Base-by-base conservation (phyloP, 2,113 vertebrate genomes). In the Clarias macrocephalus region DNA sequence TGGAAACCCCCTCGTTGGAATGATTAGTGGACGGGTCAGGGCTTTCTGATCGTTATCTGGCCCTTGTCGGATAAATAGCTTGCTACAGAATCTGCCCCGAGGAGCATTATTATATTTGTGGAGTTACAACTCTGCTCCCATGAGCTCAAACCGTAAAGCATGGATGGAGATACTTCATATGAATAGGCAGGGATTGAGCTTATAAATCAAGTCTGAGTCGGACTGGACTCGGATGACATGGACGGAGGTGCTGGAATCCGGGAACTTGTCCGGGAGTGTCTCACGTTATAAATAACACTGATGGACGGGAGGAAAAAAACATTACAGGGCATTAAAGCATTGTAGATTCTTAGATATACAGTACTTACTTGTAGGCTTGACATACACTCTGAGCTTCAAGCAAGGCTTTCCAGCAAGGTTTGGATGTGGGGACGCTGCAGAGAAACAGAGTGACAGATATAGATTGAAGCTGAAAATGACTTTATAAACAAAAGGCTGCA, bases 341-440 rank as follows among this genome's bases (percentile, higher is more conserved):
- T 2, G 5, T 19, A 48, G 72, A 80, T 30, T 60, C 76, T 73
- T 28, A 33, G 66, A 66, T 1, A 23, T 83, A 48, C 48, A 48
- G 48, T 48, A 94, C 95, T 95, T 66, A 97, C 97, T 97, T 73
- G 96, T 96, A 0, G 96, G 97, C 72, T 96, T 96, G 85, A 97
- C 97, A 0, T 98, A 99, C 85, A 98, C 96, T 90, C 97, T 97
- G 86, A 99, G 94, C 91, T 97, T 96, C 93, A 99, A 95, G 94
- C 98, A 99, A 60, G 95, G 95, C 86, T 94, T 95, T 90, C 97
- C 97, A 89, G 96, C 96, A 30, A 93, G 88, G 89, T 95, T 98
- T 0, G 96, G 97, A 56, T 96, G 97, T 0, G 97, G 95, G 0
- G 98, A 96, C 0, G 98, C 97, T 99, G 94, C 0, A 85, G 86